Evolutionary conservation across 2,113 vertebrate genomes (phyloP), one percentile per base, ranked within the genome.

Genomic region (Vulpes ferrilata): DNA sequence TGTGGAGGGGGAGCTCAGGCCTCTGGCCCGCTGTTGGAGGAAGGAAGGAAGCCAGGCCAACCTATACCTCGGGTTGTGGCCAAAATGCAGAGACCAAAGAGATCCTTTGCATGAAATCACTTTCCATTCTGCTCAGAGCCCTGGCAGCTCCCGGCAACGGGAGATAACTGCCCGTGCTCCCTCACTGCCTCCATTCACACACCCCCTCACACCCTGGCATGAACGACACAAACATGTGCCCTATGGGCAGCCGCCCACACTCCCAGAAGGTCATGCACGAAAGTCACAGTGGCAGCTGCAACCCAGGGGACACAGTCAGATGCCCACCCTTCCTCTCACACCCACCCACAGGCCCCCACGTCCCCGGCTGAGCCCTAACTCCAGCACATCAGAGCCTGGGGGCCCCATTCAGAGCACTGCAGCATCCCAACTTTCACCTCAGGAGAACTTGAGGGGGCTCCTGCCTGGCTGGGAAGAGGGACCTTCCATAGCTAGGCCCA

Each of bases 181-280:
- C 43, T 76, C 10, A 1, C 51, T 6, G 30, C 65, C 80, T 11
- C 27, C 27, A 38, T 35, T 60, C 78, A 73, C 88, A 35, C 57
- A 35, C 82, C 43, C 82, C 69, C 73, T 89, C 35, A 35, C 8
- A 23, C 32, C 73, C 85, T 62, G 64, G 71, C 94, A 74, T 10
- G 3, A 65, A 55, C 0, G 17, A 88, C 76, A 93, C 64, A 64
- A 62, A 22, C n/a, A 53, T 38, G 71, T 43, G 22, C 53, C 62
- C 53, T 35, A 0, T 0, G 25, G 59, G 43, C 60, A 4, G 53
- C 92, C 15, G 0, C 96, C 84, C 81, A 85, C 71, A 35, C 78
- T 62, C 78, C 55, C 57, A 19, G 73, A 71, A 97, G 90, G 90
- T 81, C 96, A 89, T 71, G 95, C 78, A n/a, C 60, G 51, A 43